Percentiles rank a stretch among this genome's conserved stretches.
phyloP scores from a whole-genome alignment of 2,113 vertebrate genomes.

The Carollia perspicillata region DNA sequence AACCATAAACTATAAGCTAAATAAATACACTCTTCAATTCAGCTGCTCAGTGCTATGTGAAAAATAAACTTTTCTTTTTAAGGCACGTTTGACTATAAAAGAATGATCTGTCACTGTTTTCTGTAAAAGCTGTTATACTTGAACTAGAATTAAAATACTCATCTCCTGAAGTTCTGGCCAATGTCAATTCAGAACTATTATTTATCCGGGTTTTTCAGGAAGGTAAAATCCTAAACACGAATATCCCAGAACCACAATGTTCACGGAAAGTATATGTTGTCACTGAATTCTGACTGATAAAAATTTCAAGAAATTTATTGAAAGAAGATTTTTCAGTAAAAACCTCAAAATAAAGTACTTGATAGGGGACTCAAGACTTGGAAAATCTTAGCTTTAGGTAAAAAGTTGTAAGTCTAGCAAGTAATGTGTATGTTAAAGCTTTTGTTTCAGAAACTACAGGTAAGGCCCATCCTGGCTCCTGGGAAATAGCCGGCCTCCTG shows the following conservation, averaged over 20 bases:
- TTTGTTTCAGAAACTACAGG: too few relatives aligned
- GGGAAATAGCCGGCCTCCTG: too few relatives aligned
- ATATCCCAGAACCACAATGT: background rate
- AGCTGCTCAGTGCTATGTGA: background rate
- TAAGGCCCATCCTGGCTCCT: too few relatives aligned
- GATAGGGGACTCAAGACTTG: too few relatives aligned
- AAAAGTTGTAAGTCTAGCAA: too few relatives aligned
- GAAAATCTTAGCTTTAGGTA: too few relatives aligned
- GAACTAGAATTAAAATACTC: conserved; percentile 20
- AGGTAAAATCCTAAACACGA: background rate
- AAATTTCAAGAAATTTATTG: conserved; percentile 52
- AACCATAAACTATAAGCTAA: background rate
- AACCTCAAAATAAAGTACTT: conserved; percentile 37
- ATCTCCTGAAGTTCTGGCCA: background rate
- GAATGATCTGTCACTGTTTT: background rate
- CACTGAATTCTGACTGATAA: background rate
- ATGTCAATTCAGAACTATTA: conserved; percentile 21
- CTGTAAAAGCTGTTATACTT: conserved; percentile 17
- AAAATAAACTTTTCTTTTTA: background rate
- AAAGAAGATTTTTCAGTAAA: conserved; percentile 53
- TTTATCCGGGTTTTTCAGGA: conserved; percentile 11
- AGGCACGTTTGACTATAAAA: background rate
- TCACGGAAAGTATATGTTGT: background rate
- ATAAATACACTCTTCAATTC: background rate
- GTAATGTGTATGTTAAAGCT: too few relatives aligned